These are phyloP conservation scores for Sitta carolinensis DNA, from an alignment of 2,797 vertebrate genomes.

Conservation along the genomic window DNA sequence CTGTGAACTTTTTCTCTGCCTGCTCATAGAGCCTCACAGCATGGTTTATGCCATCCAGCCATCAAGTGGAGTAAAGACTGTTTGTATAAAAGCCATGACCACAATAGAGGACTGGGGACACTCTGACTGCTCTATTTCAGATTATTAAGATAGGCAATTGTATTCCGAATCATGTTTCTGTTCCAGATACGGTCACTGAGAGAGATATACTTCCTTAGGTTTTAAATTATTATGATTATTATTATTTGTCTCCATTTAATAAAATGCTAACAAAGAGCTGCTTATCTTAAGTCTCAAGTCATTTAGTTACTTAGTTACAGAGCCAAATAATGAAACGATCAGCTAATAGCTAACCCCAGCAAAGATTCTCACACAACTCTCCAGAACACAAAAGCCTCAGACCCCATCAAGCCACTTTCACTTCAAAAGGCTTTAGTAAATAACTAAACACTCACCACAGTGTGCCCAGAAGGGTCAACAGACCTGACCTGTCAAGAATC, in stretches of 20 bases:
- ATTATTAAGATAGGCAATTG: not conserved
- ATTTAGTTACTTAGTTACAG: slow-evolving; percentile 67
- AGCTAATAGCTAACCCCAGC: slow-evolving; percentile 61
- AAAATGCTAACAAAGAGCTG: slow-evolving; percentile 49
- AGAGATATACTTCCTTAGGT: not conserved
- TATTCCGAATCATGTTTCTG: not conserved
- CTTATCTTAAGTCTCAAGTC: slow-evolving; percentile 60
- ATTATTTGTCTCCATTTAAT: not conserved
- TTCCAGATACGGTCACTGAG: not conserved
- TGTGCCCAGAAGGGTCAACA: slow-evolving; percentile 56
- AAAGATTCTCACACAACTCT: slow-evolving; percentile 58
- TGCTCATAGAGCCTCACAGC: not conserved
- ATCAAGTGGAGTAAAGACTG: not conserved
- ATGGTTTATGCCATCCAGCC: slow-evolving; percentile 16
- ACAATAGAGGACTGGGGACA: not conserved
- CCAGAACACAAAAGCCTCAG: slow-evolving; percentile 44
- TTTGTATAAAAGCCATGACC: not conserved
- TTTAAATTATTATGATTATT: not conserved
- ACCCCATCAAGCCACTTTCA: slow-evolving; percentile 43
- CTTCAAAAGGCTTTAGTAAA: slow-evolving; percentile 66
- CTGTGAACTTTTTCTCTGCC: not conserved
- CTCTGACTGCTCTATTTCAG: not conserved
- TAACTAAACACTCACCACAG: slow-evolving; percentile 53
- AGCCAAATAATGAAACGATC: slow-evolving; percentile 57
- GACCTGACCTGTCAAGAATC: slow-evolving; percentile 41